Conservation (phyloP, 2,113 vertebrate genomes). For the Coptodon bakossiorum region DNA sequence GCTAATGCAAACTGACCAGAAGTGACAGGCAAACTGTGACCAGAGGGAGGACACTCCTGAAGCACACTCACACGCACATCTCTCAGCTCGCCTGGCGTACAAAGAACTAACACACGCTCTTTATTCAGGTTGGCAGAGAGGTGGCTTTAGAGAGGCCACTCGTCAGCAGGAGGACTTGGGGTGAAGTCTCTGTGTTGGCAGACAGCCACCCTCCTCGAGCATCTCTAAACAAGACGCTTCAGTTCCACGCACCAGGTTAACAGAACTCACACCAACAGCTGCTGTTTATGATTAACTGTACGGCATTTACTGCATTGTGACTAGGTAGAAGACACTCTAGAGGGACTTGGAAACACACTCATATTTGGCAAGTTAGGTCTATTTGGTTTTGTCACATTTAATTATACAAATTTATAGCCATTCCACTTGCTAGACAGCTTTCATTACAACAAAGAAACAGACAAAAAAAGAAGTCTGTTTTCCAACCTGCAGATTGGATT, state of each 20-base stretch:
- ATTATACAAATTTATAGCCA: background rate
- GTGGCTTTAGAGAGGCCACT: constrained; percentile 17
- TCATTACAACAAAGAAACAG: background rate
- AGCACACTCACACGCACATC: constrained; percentile 1
- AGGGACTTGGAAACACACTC: background rate
- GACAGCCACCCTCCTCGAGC: background rate
- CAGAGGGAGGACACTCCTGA: constrained; percentile 23
- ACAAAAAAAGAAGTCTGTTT: background rate
- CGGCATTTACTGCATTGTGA: background rate
- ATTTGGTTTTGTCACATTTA: background rate
- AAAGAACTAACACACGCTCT: background rate
- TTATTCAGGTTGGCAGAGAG: constrained; percentile 27
- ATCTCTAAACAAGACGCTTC: constrained; percentile 11
- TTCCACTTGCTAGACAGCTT: background rate
- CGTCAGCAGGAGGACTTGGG: background rate
- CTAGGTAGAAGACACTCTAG: background rate
- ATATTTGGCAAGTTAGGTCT: background rate
- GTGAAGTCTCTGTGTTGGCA: constrained; percentile 8
- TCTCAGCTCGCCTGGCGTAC: background rate
- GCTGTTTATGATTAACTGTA: background rate
- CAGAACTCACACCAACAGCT: background rate
- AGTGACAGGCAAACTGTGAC: constrained; percentile 51
- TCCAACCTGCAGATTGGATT: background rate
- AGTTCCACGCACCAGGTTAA: background rate
- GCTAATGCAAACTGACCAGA: constrained; percentile 53